Evolutionary conservation across 2,113 vertebrate genomes (phyloP), one percentile per base, ranked within the genome.

Genomic region (Mustela nigripes): DNA sequence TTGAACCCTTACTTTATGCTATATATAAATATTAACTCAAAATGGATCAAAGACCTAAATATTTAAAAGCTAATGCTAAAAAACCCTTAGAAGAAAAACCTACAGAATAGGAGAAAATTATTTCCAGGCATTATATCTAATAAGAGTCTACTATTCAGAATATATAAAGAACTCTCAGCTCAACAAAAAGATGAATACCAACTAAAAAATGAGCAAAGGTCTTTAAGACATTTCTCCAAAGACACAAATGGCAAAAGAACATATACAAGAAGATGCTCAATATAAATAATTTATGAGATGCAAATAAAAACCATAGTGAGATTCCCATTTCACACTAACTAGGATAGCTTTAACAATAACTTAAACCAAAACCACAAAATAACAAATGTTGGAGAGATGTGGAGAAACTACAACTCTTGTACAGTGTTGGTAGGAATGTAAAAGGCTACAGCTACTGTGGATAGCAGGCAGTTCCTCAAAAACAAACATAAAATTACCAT

Each of bases 171-270:
- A 56, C n/a, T 65, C 19, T 50, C 28, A 67, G 56, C n/a, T 80
- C 50, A 91, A 76, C 71, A 84, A 83, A 92, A 56, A 90, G 42
- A 89, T 24, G 74, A 79, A 78, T 24, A 85, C 28, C 42, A 91
- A 67, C 74, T 92, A 50, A 94, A 96, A 94, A 63, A 42, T 22
- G n/a, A 22, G 33, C 39, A 92, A 92, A 92, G 26, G 26, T 63
- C 12, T 53, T 36, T 3, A 92, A 92, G 50, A 39, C n/a, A 87
- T 74, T 53, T 92, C 33, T 67, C 39, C 9, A 42, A 67, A 85
- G 18, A 81, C 0, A 60, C 18, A 60, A 67, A 36, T 14, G 48
- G 21, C n/a, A n/a, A 95, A 63, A 82, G 26, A 63, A 63, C 11
- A 63, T 11, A 96, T 5, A 65, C 8, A 11, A 82, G 85, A 74